Evolutionary conservation across 2,113 vertebrate genomes (phyloP).

Genomic region (Nyctibius bracteatus): DNA sequence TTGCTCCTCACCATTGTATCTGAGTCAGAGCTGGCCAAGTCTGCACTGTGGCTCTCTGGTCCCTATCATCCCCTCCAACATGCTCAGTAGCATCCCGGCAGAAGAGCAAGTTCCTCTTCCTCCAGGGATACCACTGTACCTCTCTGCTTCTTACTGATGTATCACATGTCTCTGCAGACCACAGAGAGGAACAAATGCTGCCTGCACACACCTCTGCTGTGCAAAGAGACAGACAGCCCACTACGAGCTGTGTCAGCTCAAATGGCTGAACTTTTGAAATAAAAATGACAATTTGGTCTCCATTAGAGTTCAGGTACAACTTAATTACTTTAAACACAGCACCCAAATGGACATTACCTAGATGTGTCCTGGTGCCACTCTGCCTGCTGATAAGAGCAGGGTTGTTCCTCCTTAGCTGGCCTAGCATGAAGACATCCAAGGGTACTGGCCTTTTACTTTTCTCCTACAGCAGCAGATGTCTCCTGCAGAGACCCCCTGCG

Average conservation of each 20-base stretch:
- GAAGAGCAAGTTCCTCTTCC: neutral
- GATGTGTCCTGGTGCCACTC: neutral
- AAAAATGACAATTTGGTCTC: neutral
- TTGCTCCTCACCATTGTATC: neutral
- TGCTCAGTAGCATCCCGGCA: neutral
- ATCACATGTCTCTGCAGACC: neutral
- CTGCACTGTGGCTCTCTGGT: neutral
- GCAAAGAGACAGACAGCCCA: neutral
- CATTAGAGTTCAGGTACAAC: neutral
- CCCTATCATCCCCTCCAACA: fast-evolving
- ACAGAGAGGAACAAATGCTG: neutral
- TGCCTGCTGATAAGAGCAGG: neutral
- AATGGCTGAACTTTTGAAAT: neutral
- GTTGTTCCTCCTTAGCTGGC: neutral
- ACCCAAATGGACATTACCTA: neutral
- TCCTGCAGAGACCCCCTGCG: neutral
- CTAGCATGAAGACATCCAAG: neutral
- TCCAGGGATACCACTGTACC: neutral
- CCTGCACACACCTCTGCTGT: neutral
- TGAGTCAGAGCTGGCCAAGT: neutral
- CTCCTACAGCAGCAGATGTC: neutral
- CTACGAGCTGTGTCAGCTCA: fast-evolving
- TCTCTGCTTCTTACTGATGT: fast-evolving
- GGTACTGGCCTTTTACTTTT: neutral
- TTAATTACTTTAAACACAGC: neutral